A percentile compares a stretch with the other conserved stretches of the same genome.
Evolutionary conservation across 2,888 invertebrate genomes (phyloP).

Genomic region (Chesias legatella): DNA sequence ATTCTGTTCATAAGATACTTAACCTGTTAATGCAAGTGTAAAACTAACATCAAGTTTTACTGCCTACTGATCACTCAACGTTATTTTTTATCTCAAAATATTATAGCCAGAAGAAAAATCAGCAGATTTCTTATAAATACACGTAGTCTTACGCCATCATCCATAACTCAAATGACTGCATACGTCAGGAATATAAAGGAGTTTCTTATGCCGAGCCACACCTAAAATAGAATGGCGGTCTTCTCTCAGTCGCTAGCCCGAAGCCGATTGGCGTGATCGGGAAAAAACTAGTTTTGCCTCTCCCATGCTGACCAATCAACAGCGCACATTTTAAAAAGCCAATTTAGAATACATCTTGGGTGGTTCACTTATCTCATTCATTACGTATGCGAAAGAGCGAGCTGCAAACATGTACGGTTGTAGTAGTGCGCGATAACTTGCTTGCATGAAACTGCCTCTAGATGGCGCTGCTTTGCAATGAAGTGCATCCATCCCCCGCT

Average conservation of each 20-base stretch:
- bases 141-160: conserved; percentile 67
- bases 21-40: not conserved
- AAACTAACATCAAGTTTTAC: conserved; percentile 27
- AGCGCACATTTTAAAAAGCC: conserved; percentile 54
- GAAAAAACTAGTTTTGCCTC: conserved; percentile 53
- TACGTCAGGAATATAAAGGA: conserved; percentile 78
- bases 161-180: conserved; percentile 76
- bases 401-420: conserved; percentile 42
- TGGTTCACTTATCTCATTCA: conserved; percentile 56
- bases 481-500: conserved; percentile 44
- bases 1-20: too few relatives aligned
- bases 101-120: conserved; percentile 49
- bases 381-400: conserved; percentile 52
- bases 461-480: conserved; percentile 55
- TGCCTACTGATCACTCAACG: conserved; percentile 38
- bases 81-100: conserved; percentile 44
- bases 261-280: conserved; percentile 59
- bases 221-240: conserved; percentile 76
- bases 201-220: conserved; percentile 63
- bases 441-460: conserved; percentile 31
- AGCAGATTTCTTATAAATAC: conserved; percentile 64
- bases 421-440: conserved; percentile 42
- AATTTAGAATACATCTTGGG: conserved; percentile 59
- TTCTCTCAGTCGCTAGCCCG: conserved; percentile 46
- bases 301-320: conserved; percentile 66